These are phyloP conservation scores for Thera britannica DNA, from an alignment of 2,888 invertebrate genomes.

Conservation along the genomic window DNA sequence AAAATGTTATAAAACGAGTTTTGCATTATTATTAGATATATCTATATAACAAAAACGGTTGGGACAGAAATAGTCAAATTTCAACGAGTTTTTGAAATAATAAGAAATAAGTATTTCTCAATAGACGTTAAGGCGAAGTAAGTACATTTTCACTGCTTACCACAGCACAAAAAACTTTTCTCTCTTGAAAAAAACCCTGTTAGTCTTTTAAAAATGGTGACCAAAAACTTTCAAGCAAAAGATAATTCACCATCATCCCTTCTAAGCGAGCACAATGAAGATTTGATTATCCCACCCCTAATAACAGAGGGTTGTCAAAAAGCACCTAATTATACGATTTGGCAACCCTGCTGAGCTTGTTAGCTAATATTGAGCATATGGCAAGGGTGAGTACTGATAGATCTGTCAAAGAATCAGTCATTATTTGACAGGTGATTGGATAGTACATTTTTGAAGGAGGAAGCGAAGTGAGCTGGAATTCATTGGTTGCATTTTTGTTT, in stretches of 20 bases:
- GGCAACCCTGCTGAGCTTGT: conserved; percentile 49
- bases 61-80: too few species aligned
- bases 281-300: conserved; percentile 46
- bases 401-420: conserved; percentile 11
- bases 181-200: too few species aligned
- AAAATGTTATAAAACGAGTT: too few species aligned
- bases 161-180: too few species aligned
- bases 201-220: too few species aligned
- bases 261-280: conserved; percentile 37
- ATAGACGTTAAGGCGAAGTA: too few species aligned
- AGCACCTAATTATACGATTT: conserved; percentile 63
- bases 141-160: too few species aligned
- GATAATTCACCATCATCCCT: conserved; percentile 24
- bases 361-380: conserved; percentile 35
- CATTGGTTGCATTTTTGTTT: too few species aligned
- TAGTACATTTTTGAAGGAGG: neutral
- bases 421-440: conserved; percentile 26
- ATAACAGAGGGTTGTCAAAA: conserved; percentile 53
- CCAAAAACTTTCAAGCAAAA: conserved; percentile 14
- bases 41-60: too few species aligned
- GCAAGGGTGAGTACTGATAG: conserved; percentile 16
- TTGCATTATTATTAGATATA: too few species aligned
- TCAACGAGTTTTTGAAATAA: too few species aligned
- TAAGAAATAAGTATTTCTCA: too few species aligned
- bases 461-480: neutral